Percentiles rank a stretch among this genome's conserved stretches.
Conservation (phyloP, 2,113 vertebrate genomes). For the Trachemys scripta region DNA sequence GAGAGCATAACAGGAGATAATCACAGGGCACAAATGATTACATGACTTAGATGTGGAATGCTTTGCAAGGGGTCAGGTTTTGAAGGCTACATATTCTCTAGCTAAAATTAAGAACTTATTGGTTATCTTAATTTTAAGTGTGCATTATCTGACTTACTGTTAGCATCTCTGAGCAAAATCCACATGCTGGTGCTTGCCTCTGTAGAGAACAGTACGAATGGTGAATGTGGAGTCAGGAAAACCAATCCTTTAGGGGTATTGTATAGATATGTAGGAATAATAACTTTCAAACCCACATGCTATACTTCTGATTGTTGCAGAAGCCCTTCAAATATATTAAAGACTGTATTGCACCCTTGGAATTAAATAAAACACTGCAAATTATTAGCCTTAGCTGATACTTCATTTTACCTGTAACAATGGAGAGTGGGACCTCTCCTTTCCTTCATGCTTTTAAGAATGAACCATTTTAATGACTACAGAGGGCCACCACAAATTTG, state of each 20-base stretch:
- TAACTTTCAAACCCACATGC: not conserved
- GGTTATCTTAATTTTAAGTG: not conserved
- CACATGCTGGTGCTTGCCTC: not conserved
- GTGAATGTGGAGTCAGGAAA: not conserved
- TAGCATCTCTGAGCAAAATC: not conserved
- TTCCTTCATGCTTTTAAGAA: not conserved
- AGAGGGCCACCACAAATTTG: not conserved
- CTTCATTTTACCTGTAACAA: not conserved
- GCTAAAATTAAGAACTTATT: not conserved
- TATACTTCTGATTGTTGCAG: not conserved
- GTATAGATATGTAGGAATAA: not conserved
- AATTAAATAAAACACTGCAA: not conserved
- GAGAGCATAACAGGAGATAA: not conserved
- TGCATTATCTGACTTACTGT: not conserved
- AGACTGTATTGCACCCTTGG: not conserved
- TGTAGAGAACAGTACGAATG: not conserved
- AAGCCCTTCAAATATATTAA: not conserved
- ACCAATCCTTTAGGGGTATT: not conserved
- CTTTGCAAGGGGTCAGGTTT: not conserved
- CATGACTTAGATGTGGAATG: not conserved
- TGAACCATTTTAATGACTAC: not conserved
- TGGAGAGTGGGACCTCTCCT: not conserved
- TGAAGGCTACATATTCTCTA: not conserved
- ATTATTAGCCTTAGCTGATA: not conserved
- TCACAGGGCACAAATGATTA: not conserved